phyloP scores from a whole-genome alignment of 2,888 invertebrate species.

The Mythimna vitellina region DNA sequence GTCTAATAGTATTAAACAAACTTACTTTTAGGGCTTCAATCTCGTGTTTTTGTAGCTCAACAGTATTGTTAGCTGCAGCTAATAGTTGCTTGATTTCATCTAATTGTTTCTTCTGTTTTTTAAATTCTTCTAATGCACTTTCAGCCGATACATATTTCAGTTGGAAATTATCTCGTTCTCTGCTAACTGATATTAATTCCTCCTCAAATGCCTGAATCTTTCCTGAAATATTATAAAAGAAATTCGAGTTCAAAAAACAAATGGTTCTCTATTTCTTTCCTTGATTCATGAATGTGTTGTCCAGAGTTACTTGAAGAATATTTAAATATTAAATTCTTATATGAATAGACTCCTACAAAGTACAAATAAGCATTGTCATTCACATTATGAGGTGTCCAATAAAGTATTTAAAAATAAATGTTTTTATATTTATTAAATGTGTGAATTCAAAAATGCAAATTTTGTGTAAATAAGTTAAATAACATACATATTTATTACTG shows the following conservation, averaged over 20 bases:
- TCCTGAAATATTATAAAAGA: constrained; percentile 71
- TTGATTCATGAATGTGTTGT: neutral
- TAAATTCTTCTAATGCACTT: constrained; percentile 89
- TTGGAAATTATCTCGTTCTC: constrained; percentile 86
- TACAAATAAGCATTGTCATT: too few species aligned
- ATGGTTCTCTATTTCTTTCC: neutral
- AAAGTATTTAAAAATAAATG: too few species aligned
- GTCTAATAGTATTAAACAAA: constrained; percentile 35
- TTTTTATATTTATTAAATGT: too few species aligned
- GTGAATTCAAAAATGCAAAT: too few species aligned
- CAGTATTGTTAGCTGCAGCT: constrained; percentile 81
- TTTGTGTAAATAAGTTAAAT: neutral
- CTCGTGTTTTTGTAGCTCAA: constrained; percentile 86
- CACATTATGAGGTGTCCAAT: too few species aligned
- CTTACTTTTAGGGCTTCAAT: constrained; percentile 83
- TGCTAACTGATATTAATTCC: constrained; percentile 84
- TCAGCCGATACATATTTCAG: constrained; percentile 87
- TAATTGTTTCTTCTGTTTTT: constrained; percentile 89
- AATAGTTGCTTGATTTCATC: constrained; percentile 88
- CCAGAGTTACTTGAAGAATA: neutral
- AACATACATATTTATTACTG: too few species aligned
- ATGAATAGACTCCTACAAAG: too few species aligned
- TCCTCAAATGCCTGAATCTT: constrained; percentile 87
- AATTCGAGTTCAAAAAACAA: neutral
- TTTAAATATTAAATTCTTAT: too few species aligned